Evolutionary conservation across 1,140 invertebrate species (phyloP), one percentile per base, ranked within the genome.

Genomic region (Monomorium pharaonis): DNA sequence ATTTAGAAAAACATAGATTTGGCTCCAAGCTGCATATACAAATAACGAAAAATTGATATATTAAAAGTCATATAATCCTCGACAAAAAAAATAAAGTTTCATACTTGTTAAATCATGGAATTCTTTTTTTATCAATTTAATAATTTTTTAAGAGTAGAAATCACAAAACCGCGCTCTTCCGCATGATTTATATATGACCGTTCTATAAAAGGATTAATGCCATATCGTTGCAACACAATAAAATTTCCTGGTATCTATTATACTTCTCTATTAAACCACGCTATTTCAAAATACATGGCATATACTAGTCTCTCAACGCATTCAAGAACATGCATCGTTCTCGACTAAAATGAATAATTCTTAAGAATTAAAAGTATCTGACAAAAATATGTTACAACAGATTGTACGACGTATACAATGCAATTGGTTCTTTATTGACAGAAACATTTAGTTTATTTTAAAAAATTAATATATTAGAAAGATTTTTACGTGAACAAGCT

Each of bases 171-270:
- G n/a, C 33, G 33, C n/a, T 65, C 1, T 37, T 65, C 4, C 12
- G 18, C 4, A 14, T 21, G 33, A 65, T 42, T 65, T 65, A 21
- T 42, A 37, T 3, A 65, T 0, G 4, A 6, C 4, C 7, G 4
- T 33, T 63, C 16, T 33, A 24, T 4, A 21, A 65, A 65, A 37
- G n/a, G 10, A 65, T 60, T 33, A 33, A 76, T 24, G 24, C 18
- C 37, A 18, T 18, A 18, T 56, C 30, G 2, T 60, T 21, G 16
- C 21, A n/a, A 33, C 37, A 21, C 18, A 24, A 74, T 18, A 30
- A 77, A 78, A 51, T 42, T 67, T 33, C 21, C 6, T n/a, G 14
- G 37, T 67, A 49, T 78, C 21, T 51, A n/a, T n/a, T n/a, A n/a
- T n/a, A 33, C n/a, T 33, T 14, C 18, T 30, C 6, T 12, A 24